Conservation (phyloP, 2,797 vertebrate species). For the Propithecus deckenii region DNA sequence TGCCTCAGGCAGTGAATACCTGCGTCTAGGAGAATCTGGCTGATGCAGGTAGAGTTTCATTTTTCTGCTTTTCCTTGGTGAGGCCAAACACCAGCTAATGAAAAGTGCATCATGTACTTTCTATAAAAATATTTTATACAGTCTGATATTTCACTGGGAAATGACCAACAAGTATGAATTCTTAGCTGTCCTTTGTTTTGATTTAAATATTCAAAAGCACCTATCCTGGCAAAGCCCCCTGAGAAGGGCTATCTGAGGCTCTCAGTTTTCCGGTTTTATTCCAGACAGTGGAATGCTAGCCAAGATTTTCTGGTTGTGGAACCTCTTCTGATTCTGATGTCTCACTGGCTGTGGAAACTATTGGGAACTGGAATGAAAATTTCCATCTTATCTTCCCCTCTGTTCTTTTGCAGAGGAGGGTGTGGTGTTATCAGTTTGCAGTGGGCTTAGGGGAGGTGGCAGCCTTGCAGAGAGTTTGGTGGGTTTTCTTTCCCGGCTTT, state of each 20-base stretch:
- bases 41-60: neutral
- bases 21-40: neutral
- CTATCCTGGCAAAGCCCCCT: neutral
- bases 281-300: neutral
- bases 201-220: constrained; percentile 30
- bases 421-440: neutral
- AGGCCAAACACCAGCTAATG: neutral
- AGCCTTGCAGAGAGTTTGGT: neutral
- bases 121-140: neutral
- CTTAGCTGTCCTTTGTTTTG: neutral
- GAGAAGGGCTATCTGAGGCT: neutral
- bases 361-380: neutral
- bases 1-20: accelerated
- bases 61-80: neutral
- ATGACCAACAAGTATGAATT: neutral
- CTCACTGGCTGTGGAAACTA: neutral
- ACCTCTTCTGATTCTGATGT: neutral
- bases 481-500: neutral
- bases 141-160: neutral
- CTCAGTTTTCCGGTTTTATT: constrained; percentile 37
- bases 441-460: neutral
- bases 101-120: neutral
- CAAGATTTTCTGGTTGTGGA: constrained; percentile 24
- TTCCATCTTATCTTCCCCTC: constrained; percentile 18
- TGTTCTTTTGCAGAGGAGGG: neutral